These are phyloP conservation scores for Cotesia vestalis DNA, from an alignment of 1,140 invertebrate genomes.

Conservation along the genomic window DNA sequence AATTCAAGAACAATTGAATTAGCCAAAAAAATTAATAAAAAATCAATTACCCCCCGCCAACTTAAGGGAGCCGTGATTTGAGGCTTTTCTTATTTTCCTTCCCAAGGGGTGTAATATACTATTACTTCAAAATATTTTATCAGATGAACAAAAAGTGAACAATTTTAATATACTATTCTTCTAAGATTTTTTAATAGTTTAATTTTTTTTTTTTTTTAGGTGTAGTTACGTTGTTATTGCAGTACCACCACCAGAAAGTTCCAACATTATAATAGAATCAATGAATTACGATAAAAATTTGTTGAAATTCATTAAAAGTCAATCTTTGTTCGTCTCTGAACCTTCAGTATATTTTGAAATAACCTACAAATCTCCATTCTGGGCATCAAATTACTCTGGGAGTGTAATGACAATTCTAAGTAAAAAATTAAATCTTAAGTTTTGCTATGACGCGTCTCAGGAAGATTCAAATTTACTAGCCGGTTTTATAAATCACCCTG, in stretches of 20 bases:
- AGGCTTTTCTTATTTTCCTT: too few relatives aligned
- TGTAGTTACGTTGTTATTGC: constrained; percentile 48
- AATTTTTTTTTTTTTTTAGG: constrained; percentile 36
- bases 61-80: too few relatives aligned
- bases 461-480: constrained; percentile 32
- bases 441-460: constrained; percentile 42
- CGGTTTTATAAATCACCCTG: constrained; percentile 37
- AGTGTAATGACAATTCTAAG: constrained; percentile 38
- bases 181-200: background rate
- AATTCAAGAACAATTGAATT: too few relatives aligned
- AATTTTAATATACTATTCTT: background rate
- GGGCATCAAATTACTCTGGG: background rate
- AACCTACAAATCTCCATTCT: constrained; percentile 32
- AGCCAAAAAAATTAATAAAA: too few relatives aligned
- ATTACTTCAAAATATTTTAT: too few relatives aligned
- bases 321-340: constrained; percentile 27
- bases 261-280: constrained; percentile 40
- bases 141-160: too few relatives aligned
- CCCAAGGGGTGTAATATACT: too few relatives aligned
- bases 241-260: constrained; percentile 42
- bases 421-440: constrained; percentile 34
- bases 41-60: too few relatives aligned
- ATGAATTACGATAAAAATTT: constrained; percentile 21
- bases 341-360: constrained; percentile 44
- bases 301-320: constrained; percentile 12